Base-by-base conservation (phyloP, 2,797 vertebrate species). In the Phrynocephalus forsythii region DNA sequence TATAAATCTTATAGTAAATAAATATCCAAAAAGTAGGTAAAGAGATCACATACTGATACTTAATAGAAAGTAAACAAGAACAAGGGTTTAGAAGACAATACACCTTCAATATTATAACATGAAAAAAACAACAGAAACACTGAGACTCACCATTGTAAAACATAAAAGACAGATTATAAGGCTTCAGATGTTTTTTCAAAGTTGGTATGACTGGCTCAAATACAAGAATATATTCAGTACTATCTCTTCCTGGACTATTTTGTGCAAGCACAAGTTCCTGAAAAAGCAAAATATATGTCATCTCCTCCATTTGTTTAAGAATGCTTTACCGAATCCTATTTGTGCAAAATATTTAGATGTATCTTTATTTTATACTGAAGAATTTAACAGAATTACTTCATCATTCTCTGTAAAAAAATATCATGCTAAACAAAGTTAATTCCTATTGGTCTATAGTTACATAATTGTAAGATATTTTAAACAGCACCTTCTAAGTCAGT, bases 61-160 rank as follows among this genome's bases (percentile, higher is more conserved):
- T n/a, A 82, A 10, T 18, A 30, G 44, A 86, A 88, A 84, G 77
- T 77, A 48, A 3, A 44, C 52, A 77, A 66, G 16, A 79, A 30
- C 89, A 83, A 26, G 67, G 1, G 5, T 86, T 71, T 76, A 67
- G 11, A 91, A 68, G 6, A 44, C 80, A 73, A 79, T 24, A 50
- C 15, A 76, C 10, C 16, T 79, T 28, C 88, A 13, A 18, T 85
- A 28, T 2, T 86, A 50, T 13, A 79, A 92, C 1, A 22, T 71
- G 66, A 76, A 30, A 18, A 67, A n/a, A 86, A 88, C 86, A 33
- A 33, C 75, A 6, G 4, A 88, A 92, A 26, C 30, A 48, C 22
- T 88, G 7, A 90, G 83, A 94, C 97, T 93, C 95, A 99, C 99
- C 98, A 71, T 99, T 98, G 91, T 95, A 98, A 96, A 99, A 99